These are phyloP conservation scores for Apostichopus parvimensis DNA, from an alignment of 35 echinoderm and acorn worm genomes.

Conservation along the genomic window DNA sequence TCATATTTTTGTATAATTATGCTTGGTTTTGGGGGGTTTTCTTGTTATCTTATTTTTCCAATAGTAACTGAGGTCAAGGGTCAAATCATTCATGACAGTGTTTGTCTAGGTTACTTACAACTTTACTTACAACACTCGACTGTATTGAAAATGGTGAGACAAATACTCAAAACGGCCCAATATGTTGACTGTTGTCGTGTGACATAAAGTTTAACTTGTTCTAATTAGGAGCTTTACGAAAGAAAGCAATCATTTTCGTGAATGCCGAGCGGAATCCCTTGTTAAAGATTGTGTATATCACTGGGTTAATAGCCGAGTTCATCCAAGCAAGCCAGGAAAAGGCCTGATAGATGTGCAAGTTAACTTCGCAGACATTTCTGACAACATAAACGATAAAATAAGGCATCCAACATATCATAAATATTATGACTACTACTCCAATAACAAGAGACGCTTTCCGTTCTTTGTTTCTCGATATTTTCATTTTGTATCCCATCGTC, in stretches of 20 bases:
- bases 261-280: conserved; percentile 85
- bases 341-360: conserved; percentile 51
- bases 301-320: conserved; percentile 84
- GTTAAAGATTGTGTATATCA: conserved; percentile 92
- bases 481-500: neutral
- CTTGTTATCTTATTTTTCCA: no score
- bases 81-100: no score
- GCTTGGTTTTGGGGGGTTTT: no score
- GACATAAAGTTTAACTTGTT: no score
- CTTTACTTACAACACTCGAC: no score
- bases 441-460: conserved; percentile 67
- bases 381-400: conserved; percentile 73
- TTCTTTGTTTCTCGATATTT: conserved; percentile 55
- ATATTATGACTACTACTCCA: conserved; percentile 72
- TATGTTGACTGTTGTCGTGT: no score
- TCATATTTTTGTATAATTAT: no score
- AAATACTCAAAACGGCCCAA: no score
- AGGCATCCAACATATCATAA: conserved; percentile 86
- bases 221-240: no score
- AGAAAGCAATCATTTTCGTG: conserved; percentile 54
- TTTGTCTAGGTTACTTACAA: no score
- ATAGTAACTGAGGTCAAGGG: no score
- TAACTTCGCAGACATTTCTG: conserved; percentile 35
- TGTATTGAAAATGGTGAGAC: no score
- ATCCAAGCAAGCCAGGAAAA: conserved; percentile 83